Base-by-base conservation (phyloP, 2,888 invertebrate species). In the Teleogryllus oceanicus region DNA sequence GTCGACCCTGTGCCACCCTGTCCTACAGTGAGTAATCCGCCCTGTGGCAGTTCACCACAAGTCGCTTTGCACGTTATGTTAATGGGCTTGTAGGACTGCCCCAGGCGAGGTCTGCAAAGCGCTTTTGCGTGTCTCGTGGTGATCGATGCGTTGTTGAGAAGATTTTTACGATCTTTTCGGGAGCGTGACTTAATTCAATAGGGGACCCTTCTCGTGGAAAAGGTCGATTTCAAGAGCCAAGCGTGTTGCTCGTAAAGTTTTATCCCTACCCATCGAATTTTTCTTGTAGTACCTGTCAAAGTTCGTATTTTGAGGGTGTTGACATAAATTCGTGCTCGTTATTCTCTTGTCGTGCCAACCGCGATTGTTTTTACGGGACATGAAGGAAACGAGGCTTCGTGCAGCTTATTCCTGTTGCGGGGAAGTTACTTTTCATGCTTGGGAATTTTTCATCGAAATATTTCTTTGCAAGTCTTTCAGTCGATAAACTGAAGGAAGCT, bases 111-210 rank as follows among this genome's bases (percentile, higher is more conserved):
- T 4, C 13, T 62, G 11, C 16, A 10, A 62, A 62, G 62, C 11
- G 62, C 62, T 13, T 62, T 62, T n/a, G 13, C 62, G 62, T 62
- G n/a, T 62, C 37, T 62, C 62, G 13, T 62, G 16, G 13, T 62
- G 62, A 62, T 62, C 62, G 62, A 62, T 62, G 62, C 62, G 16
- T 62, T 62, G n/a, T 62, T 62, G 62, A 62, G 62, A 62, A 62
- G 62, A 62, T 62, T 62, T 62, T 62, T 62, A 62, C 62, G 62
- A 62, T 62, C 62, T n/a, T 18, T 62, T 62, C 16, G 12, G 62
- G n/a, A 62, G 13, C 11, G 62, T 62, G 62, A 62, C 62, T 62
- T 62, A 62, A 62, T 62, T 62, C 62, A 62, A 18, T 62, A 62
- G 62, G 62, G 13, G 11, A 1, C n/a, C 16, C n/a, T n/a, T 62